Evolutionary conservation across 2,888 invertebrate genomes (phyloP).

Genomic region (Pherbina coryleti): DNA sequence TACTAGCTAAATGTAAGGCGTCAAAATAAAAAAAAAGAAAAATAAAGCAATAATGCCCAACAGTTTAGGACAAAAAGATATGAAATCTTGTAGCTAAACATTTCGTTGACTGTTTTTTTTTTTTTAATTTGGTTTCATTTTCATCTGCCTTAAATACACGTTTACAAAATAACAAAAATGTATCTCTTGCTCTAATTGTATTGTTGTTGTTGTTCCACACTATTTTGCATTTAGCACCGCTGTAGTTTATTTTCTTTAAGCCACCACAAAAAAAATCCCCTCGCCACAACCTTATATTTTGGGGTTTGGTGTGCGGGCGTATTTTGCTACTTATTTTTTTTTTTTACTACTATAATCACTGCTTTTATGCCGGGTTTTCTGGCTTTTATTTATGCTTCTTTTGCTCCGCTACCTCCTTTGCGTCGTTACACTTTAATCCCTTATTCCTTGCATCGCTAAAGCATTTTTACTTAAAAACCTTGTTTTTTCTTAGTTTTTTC

Average conservation of each 20-base stretch:
- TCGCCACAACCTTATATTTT: background rate
- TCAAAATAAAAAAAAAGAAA: no score
- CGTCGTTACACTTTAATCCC: background rate
- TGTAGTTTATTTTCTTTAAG: background rate
- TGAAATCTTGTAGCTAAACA: no score
- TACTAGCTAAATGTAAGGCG: no score
- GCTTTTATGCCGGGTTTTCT: background rate
- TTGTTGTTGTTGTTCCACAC: background rate
- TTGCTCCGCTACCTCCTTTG: background rate
- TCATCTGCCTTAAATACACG: background rate
- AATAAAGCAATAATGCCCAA: no score
- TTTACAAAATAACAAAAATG: background rate
- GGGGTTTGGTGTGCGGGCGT: background rate
- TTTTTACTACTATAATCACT: background rate
- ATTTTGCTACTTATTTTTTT: conserved; percentile 4
- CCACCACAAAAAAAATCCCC: background rate
- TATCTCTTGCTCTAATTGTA: background rate
- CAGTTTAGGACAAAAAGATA: no score
- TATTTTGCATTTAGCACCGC: conserved; percentile 7
- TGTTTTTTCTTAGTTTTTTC: conserved; percentile 5
- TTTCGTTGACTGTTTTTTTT: background rate
- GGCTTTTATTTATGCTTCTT: background rate
- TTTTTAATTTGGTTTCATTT: background rate
- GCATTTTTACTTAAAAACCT: conserved; percentile 33
- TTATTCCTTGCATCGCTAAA: conserved; percentile 10